Evolutionary conservation across 1,140 invertebrate species (phyloP), one percentile per base, ranked within the genome.

Genomic region (Phocides pigmalion): DNA sequence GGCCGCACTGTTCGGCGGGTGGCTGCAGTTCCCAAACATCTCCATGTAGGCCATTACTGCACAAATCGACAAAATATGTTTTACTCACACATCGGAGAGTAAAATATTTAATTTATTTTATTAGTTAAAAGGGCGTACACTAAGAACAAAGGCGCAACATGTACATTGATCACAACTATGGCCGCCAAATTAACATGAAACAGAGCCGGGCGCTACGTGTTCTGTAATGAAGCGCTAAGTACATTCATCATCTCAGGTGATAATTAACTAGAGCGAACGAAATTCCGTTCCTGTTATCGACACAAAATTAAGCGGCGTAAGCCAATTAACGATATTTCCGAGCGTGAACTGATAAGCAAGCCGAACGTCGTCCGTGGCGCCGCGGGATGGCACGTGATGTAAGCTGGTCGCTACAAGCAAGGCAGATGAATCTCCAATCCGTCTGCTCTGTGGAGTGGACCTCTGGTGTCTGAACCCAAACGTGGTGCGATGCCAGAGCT

Each of bases 1-100:
- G 9, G 84, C 85, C 0, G 82, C 79, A 58, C 75, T 88, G 56
- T 92, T 92, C 19, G 90, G 87, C 19, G 95, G 95, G 73, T 97
- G 96, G 59, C 95, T 96, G 90, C 97, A 98, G 82, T 97, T 96
- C 0, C 97, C 96, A 83, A 98, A 97, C 94, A 98, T 97, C 89
- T 98, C 96, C 97, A 98, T 98, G 91, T 98, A 99, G 42, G 97
- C 97, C 95, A 98, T 97, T 73, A 99, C 97, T 98, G 93, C 62
- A 93, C 41, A 76, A 61, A 61, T 35, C 47, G 28, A 47, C 5
- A 39, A 39, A 37, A 49, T 35, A 20, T 11, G 8, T 35, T 19
- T 59, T 58, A 59, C 1, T 46, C 9, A 39, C 15, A 46, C 28
- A 20, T 9, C n/a, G 41, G 32, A 49, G 32, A 50, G 50, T 47